These are phyloP conservation scores for Sinocyclocheilus grahami DNA, from an alignment of 2,113 vertebrate genomes.

Conservation along the genomic window DNA sequence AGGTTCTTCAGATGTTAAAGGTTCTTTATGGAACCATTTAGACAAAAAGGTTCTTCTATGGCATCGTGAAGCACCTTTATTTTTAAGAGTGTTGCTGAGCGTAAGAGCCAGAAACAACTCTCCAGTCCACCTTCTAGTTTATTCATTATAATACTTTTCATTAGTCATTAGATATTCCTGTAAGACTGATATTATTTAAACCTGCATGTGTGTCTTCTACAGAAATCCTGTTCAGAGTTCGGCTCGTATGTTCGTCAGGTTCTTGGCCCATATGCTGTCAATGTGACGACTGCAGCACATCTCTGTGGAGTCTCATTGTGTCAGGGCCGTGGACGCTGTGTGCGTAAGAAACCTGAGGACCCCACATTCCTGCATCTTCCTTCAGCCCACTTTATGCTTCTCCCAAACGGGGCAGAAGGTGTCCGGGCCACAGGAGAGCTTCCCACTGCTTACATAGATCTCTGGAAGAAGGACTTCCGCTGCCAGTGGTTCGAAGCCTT, in stretches of 20 bases:
- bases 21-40: too few species aligned
- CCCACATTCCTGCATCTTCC: constrained; percentile 75
- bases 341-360: constrained; percentile 72
- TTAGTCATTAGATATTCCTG: neutral
- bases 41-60: too few species aligned
- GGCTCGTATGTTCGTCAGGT: constrained; percentile 69
- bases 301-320: constrained; percentile 77
- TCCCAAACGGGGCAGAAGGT: constrained; percentile 57
- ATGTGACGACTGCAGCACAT: constrained; percentile 74
- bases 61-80: neutral
- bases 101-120: neutral
- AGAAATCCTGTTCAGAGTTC: constrained; percentile 77
- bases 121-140: neutral
- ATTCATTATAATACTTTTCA: neutral
- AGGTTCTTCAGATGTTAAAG: too few species aligned
- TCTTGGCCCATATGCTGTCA: constrained; percentile 76
- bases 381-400: constrained; percentile 53
- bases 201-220: constrained; percentile 34
- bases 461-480: constrained; percentile 75
- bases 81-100: neutral
- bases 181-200: neutral
- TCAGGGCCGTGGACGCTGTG: constrained; percentile 75
- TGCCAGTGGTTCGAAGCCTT: constrained; percentile 78
- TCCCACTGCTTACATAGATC: constrained; percentile 60
- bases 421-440: constrained; percentile 65